Base-by-base conservation (phyloP, 2,888 invertebrate genomes). In the Morpho achilles region DNA sequence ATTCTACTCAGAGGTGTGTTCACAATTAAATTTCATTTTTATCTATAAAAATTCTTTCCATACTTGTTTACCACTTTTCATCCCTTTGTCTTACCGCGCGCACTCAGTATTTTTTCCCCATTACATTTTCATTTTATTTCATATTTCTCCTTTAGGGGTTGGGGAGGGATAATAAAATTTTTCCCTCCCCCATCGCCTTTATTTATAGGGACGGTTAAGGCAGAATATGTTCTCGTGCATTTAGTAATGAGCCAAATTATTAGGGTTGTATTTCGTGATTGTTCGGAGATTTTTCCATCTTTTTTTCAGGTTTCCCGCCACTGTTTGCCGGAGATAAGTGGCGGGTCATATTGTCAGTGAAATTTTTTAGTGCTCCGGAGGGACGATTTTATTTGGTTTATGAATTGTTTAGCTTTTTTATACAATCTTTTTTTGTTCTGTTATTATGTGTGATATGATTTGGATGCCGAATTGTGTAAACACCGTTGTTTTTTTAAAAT, bases 121-220 rank as follows among this genome's bases (percentile, higher is more conserved):
- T 90, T 89, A 89, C 85, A 84, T 89, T 90, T 90, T 87, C 90
- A 90, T 89, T 90, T 90, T 90, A 89, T 89, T 88, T 88, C 89
- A 90, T 88, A 88, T 89, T 89, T 83, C 88, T 87, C 89, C 86
- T 85, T 82, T 75, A 70, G 79, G 82, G 79, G 67, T 65, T 62
- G 71, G 71, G 75, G 67, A 68, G 76, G 83, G 80, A 84, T 88
- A 87, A 89, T 88, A 89, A 87, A 88, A 87, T 80, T 87, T 87
- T 89, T 88, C 87, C 87, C 88, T 84, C 75, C 77, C 77, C 77
- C 79, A 73, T 78, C 83, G 77, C 81, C 78, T 84, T 89, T 87
- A 90, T 90, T 90, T 90, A 90, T 89, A 79, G 81, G 76, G 76
- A 75, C 77, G 82, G 80, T 82, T 80, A 82, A 83, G 79, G 84